Evolutionary conservation across 1,140 invertebrate genomes (phyloP).

Genomic region (Whitmania pigra): DNA sequence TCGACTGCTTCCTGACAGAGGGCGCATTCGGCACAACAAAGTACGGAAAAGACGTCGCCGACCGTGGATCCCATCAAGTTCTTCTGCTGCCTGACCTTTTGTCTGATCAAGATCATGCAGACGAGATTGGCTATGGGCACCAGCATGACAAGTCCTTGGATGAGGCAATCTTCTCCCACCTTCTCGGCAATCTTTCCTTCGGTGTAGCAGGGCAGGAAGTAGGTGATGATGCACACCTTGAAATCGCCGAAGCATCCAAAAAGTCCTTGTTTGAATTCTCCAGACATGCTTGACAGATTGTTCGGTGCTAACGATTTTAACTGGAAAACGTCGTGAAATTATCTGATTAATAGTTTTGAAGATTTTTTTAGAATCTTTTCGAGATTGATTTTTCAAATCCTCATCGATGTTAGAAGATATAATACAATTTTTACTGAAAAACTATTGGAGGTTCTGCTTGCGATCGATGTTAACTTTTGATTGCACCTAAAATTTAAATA

Average conservation of each 20-base stretch:
- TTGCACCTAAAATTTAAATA: too few relatives aligned
- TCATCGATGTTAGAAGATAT: too few relatives aligned
- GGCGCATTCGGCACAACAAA: conserved; percentile 30
- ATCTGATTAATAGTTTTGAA: too few relatives aligned
- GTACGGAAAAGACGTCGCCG: conserved; percentile 28
- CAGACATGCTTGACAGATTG: conserved; percentile 8
- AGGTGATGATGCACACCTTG: conserved; percentile 25
- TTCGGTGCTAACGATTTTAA: background rate
- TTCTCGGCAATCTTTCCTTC: conserved; percentile 23
- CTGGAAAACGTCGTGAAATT: too few relatives aligned
- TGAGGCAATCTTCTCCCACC: conserved; percentile 19
- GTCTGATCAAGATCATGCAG: conserved; percentile 16
- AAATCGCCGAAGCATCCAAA: conserved; percentile 27
- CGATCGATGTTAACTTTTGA: too few relatives aligned
- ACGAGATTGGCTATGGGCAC: conserved; percentile 11
- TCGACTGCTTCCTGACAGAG: conserved; percentile 31
- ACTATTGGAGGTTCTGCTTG: too few relatives aligned
- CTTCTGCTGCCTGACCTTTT: conserved; percentile 22
- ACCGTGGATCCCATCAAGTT: conserved; percentile 24
- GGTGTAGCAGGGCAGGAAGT: conserved; percentile 24
- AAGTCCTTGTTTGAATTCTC: conserved; percentile 20
- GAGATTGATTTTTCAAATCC: too few relatives aligned
- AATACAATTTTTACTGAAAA: too few relatives aligned
- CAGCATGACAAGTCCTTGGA: conserved; percentile 18
- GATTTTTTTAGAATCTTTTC: too few relatives aligned